These are phyloP conservation scores for Paralichthys olivaceus DNA, from an alignment of 2,113 vertebrate species.

Conservation along the genomic window DNA sequence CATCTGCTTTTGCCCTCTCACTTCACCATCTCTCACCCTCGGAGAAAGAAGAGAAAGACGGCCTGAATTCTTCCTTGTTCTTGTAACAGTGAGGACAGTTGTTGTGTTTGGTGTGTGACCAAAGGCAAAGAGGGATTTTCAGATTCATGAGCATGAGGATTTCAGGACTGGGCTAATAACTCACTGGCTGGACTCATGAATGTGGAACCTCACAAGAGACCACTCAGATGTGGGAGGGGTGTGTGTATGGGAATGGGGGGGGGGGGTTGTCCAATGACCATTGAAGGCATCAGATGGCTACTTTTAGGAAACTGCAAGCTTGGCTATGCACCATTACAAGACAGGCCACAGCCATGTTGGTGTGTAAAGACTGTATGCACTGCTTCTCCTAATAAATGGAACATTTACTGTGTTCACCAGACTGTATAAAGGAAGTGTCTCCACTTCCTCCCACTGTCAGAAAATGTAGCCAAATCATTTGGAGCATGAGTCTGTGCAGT, in stretches of 20 bases:
- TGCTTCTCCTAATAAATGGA: no score
- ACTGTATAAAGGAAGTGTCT: no score
- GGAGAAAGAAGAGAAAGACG: slow-evolving; percentile 3
- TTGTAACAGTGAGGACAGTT: slow-evolving; percentile 6
- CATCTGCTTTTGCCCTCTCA: slow-evolving; percentile 11
- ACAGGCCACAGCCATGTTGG: background rate
- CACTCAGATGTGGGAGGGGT: background rate
- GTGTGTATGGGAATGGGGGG: no score
- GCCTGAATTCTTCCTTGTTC: background rate
- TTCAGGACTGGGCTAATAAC: slow-evolving; percentile 24
- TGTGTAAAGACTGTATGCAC: no score
- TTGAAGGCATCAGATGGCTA: background rate
- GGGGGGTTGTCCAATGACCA: background rate
- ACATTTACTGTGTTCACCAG: no score
- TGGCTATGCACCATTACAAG: background rate
- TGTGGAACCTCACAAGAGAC: background rate
- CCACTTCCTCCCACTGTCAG: no score
- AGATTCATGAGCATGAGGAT: background rate
- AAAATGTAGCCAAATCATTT: no score
- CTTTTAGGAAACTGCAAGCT: background rate
- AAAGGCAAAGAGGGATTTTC: slow-evolving; percentile 20
- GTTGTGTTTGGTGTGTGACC: slow-evolving; percentile 19
- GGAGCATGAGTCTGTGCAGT: no score
- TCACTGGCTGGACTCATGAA: slow-evolving; percentile 33
- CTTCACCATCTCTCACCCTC: background rate